phyloP scores from a whole-genome alignment of 2,888 invertebrate species.

The Catocala nupta region DNA sequence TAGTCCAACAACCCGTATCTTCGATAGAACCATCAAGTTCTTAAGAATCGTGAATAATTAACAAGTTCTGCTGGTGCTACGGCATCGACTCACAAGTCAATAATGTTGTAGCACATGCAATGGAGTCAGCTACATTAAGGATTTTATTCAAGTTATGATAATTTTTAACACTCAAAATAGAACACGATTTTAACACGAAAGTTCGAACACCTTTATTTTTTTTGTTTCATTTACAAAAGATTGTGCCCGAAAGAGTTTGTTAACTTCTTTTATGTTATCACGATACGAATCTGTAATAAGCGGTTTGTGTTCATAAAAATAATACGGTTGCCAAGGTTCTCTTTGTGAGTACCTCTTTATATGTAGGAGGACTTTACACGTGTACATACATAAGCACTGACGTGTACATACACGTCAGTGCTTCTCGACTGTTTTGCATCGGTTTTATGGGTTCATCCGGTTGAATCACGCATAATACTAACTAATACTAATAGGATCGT shows the following conservation, averaged over 20 bases:
- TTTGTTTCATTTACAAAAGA: constrained; percentile 9
- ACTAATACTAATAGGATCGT: no score
- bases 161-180: no score
- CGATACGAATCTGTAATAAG: constrained; percentile 33
- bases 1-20: not conserved
- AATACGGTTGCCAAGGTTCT: constrained; percentile 29
- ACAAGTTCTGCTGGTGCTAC: constrained; percentile 6
- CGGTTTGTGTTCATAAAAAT: constrained; percentile 32
- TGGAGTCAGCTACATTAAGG: not conserved
- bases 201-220: constrained; percentile 39
- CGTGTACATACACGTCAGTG: constrained; percentile 28
- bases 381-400: constrained; percentile 22
- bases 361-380: not conserved
- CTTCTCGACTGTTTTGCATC: constrained; percentile 6
- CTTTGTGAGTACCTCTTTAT: constrained; percentile 18
- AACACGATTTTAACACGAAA: constrained; percentile 5
- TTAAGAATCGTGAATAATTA: constrained; percentile 20
- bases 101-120: constrained; percentile 28
- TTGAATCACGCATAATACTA: no score
- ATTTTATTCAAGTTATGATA: constrained; percentile 10
- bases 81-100: constrained; percentile 18
- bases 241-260: constrained; percentile 32
- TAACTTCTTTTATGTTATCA: constrained; percentile 36
- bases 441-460: constrained; percentile 7
- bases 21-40: constrained; percentile 9